Evolutionary conservation across 1,140 invertebrate species (phyloP).

Genomic region (Drosophila pruinosa): DNA sequence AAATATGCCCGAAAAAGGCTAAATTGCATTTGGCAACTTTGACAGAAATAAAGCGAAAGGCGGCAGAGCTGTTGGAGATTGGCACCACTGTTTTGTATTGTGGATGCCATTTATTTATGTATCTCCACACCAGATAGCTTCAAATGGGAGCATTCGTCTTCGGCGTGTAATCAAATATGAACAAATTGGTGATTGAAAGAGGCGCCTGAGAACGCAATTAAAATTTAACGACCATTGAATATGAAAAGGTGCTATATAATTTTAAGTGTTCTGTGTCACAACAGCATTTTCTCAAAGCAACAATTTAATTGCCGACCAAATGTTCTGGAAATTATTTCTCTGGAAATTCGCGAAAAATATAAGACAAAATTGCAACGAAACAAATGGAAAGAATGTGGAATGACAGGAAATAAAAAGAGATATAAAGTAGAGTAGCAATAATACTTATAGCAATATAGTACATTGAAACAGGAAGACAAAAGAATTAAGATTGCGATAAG

Average conservation of each 20-base stretch:
- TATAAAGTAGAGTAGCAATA: background rate
- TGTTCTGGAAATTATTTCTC: slow-evolving; percentile 27
- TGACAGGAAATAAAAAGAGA: slow-evolving; percentile 19
- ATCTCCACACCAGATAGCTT: background rate
- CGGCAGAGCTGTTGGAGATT: background rate
- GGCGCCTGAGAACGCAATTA: slow-evolving; percentile 35
- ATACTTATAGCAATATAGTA: too few species aligned
- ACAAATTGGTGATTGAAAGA: slow-evolving; percentile 30
- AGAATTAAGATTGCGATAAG: background rate
- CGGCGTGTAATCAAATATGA: slow-evolving; percentile 40
- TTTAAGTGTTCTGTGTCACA: slow-evolving; percentile 14
- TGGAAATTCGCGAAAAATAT: background rate
- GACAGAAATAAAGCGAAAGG: background rate
- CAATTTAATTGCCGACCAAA: slow-evolving; percentile 40
- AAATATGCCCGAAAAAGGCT: too few species aligned
- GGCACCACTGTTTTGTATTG: background rate
- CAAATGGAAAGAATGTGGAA: background rate
- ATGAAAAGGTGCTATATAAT: slow-evolving; percentile 40
- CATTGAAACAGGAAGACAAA: background rate
- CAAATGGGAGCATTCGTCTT: slow-evolving; percentile 16
- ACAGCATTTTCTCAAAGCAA: background rate
- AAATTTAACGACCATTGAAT: slow-evolving; percentile 37
- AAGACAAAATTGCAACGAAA: background rate
- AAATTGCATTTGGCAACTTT: background rate
- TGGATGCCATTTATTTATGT: background rate